These are phyloP conservation scores for Drosophila nasuta DNA, from an alignment of 1,140 invertebrate genomes.

Conservation along the genomic window DNA sequence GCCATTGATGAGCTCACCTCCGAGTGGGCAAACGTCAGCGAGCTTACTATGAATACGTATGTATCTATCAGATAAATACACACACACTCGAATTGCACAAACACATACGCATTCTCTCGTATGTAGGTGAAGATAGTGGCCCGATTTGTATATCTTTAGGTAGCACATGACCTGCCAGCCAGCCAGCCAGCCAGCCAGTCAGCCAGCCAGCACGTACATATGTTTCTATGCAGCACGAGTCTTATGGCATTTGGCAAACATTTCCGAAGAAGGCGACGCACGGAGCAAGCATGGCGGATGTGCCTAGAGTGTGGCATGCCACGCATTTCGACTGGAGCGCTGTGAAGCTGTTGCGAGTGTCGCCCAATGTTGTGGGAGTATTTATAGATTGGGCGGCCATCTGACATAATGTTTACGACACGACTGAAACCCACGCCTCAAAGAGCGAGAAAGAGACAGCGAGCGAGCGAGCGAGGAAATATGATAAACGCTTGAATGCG, in stretches of 20 bases:
- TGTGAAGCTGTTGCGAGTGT: slow-evolving; percentile 19
- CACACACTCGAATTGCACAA: slow-evolving; percentile 1
- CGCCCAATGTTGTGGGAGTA: slow-evolving; percentile 57
- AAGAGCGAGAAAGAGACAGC: slow-evolving; percentile 8
- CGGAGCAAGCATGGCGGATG: slow-evolving; percentile 6
- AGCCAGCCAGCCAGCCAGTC: slow-evolving; percentile 2
- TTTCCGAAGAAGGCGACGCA: slow-evolving; percentile 13
- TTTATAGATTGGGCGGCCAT: slow-evolving; percentile 66
- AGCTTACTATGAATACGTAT: slow-evolving; percentile 18
- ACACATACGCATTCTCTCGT: not conserved
- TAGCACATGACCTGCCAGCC: slow-evolving; percentile 58
- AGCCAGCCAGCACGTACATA: not conserved
- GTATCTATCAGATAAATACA: not conserved
- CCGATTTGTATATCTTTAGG: slow-evolving; percentile 51
- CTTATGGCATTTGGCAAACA: slow-evolving; percentile 25
- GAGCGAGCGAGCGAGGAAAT: not conserved
- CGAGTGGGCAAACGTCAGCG: slow-evolving; percentile 24
- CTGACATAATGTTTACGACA: slow-evolving; percentile 72
- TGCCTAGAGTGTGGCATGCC: slow-evolving; percentile 26
- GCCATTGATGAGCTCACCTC: slow-evolving; percentile 70
- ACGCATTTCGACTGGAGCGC: slow-evolving; percentile 19
- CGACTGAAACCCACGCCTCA: slow-evolving; percentile 57
- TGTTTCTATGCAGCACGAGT: slow-evolving; percentile 31
- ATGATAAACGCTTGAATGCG: slow-evolving; percentile 50
- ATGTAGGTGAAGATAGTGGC: slow-evolving; percentile 40